Evolutionary conservation across 2,797 vertebrate species (phyloP).

Genomic region (Myotis pilosus): DNA sequence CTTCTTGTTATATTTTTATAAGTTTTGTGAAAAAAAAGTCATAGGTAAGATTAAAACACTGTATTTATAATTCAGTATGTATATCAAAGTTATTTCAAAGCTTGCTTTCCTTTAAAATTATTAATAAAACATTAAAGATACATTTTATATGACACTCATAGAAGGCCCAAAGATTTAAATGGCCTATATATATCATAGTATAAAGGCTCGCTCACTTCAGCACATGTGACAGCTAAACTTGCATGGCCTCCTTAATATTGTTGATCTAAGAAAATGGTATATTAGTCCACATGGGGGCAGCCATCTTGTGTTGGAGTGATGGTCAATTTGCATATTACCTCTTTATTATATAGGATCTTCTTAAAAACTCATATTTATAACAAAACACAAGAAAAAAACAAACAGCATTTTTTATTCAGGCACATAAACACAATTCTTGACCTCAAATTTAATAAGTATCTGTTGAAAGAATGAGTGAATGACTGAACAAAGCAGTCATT

Average conservation of each 20-base stretch:
- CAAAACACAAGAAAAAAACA: not conserved
- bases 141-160: not conserved
- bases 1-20: not conserved
- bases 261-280: constrained; percentile 23
- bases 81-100: not conserved
- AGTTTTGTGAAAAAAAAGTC: not conserved
- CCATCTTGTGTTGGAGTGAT: too few species aligned
- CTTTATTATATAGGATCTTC: not conserved
- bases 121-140: not conserved
- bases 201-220: not conserved
- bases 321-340: too few species aligned
- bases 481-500: not conserved
- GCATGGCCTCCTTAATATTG: not conserved
- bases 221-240: not conserved
- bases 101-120: constrained; percentile 1
- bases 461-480: not conserved
- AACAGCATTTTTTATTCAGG: not conserved
- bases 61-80: not conserved
- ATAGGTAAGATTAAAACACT: not conserved
- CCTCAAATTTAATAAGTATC: not conserved
- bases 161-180: not conserved
- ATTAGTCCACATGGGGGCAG: not conserved
- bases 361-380: not conserved
- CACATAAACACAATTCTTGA: not conserved
- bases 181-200: not conserved